Conservation (phyloP, 1,140 invertebrate genomes). For the Drosophila trapezifrons region DNA sequence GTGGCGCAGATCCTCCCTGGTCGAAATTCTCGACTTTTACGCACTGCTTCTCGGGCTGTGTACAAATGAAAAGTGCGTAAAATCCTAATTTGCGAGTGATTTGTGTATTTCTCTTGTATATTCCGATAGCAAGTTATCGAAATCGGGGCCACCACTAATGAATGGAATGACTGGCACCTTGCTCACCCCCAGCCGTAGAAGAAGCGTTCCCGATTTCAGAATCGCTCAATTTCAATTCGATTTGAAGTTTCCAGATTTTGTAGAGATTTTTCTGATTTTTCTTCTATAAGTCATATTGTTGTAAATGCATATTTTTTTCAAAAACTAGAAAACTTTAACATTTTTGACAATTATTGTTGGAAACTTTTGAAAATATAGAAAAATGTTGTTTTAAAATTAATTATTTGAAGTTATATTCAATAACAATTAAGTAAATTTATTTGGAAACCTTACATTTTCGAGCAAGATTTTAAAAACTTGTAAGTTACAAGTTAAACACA, state of each 20-base stretch:
- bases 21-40: not conserved
- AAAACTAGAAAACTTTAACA: too few species aligned
- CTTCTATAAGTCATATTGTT: not conserved
- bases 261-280: not conserved
- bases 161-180: constrained; percentile 25
- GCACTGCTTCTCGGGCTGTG: not conserved
- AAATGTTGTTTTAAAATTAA: too few species aligned
- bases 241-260: not conserved
- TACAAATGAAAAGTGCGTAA: constrained; percentile 37
- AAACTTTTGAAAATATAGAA: too few species aligned
- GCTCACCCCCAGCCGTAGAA: constrained; percentile 12
- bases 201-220: constrained; percentile 1
- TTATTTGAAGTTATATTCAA: too few species aligned
- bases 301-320: too few species aligned
- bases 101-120: constrained; percentile 42
- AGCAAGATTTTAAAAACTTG: too few species aligned
- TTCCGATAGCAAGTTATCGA: constrained; percentile 39
- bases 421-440: too few species aligned
- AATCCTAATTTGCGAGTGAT: constrained; percentile 36
- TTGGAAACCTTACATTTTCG: too few species aligned
- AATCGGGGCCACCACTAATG: constrained; percentile 4
- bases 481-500: too few species aligned
- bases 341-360: too few species aligned
- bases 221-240: not conserved
- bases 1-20: not conserved